A percentile compares a stretch with the other conserved stretches of the same genome.
phyloP scores from a whole-genome alignment of 2,888 invertebrate species.

The Luperina testacea region DNA sequence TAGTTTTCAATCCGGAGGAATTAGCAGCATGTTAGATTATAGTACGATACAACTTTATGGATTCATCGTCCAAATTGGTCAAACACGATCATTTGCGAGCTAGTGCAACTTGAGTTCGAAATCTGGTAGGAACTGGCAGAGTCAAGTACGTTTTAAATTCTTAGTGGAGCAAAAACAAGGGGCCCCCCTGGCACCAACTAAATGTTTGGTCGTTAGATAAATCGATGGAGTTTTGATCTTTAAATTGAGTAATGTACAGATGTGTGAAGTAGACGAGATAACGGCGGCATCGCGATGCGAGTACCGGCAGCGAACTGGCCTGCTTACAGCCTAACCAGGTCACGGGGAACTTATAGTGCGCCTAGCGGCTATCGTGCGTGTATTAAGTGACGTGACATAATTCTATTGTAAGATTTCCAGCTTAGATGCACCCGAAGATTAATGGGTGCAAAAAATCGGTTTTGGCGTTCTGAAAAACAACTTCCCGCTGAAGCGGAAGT shows the following conservation, averaged over 20 bases:
- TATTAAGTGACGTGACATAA: constrained; percentile 76
- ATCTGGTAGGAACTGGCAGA: not conserved
- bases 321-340: constrained; percentile 77
- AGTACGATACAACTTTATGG: not conserved
- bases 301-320: constrained; percentile 69
- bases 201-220: not conserved
- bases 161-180: not conserved
- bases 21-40: constrained; percentile 16
- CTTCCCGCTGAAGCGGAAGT: constrained; percentile 25
- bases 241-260: constrained; percentile 42
- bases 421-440: constrained; percentile 48
- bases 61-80: not conserved
- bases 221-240: constrained; percentile 9
- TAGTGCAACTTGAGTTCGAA: not conserved
- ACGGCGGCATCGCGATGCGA: constrained; percentile 66
- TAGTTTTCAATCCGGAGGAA: constrained; percentile 13
- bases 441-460: not conserved
- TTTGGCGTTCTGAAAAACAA: constrained; percentile 6
- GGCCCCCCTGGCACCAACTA: no score
- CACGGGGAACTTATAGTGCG: constrained; percentile 73
- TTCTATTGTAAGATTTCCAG: constrained; percentile 69
- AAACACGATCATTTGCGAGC: not conserved
- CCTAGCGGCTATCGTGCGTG: constrained; percentile 67
- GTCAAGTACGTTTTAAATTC: not conserved
- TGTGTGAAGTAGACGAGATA: constrained; percentile 72